Conservation (phyloP, 2,113 vertebrate genomes). For the Chaenocephalus aceratus region DNA sequence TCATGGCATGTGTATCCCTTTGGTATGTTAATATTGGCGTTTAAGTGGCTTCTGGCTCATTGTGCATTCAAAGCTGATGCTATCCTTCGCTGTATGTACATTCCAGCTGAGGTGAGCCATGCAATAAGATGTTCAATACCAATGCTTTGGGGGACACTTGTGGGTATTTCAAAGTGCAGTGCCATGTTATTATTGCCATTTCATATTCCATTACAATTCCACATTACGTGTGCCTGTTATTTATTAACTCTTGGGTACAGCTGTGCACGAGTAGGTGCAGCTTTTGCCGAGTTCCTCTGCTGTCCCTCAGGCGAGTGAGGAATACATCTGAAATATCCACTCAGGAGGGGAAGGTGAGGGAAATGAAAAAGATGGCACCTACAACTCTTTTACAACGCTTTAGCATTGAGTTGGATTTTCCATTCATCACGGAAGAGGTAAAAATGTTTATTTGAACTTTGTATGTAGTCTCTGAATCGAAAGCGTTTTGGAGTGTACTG, state of each 20-base stretch:
- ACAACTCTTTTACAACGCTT: slow-evolving; percentile 34
- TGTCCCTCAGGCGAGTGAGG: slow-evolving; percentile 59
- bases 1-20: too few relatives aligned
- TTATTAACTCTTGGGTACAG: slow-evolving; percentile 62
- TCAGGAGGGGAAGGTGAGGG: slow-evolving; percentile 48
- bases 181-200: slow-evolving; percentile 33
- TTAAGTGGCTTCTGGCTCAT: neutral
- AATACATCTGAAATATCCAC: slow-evolving; percentile 65
- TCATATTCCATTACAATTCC: slow-evolving; percentile 63
- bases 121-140: neutral
- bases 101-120: neutral
- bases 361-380: slow-evolving; percentile 48
- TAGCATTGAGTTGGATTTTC: slow-evolving; percentile 6
- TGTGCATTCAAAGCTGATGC: neutral
- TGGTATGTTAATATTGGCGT: neutral
- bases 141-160: slow-evolving; percentile 3
- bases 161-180: slow-evolving; percentile 16
- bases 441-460: slow-evolving; percentile 11
- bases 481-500: too few relatives aligned
- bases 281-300: slow-evolving; percentile 42
- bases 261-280: slow-evolving; percentile 41
- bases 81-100: neutral
- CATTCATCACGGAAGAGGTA: slow-evolving; percentile 17
- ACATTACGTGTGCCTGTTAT: slow-evolving; percentile 60
- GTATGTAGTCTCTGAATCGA: neutral